Evolutionary conservation across 2,797 vertebrate genomes (phyloP).

Genomic region (Salarias fasciatus): DNA sequence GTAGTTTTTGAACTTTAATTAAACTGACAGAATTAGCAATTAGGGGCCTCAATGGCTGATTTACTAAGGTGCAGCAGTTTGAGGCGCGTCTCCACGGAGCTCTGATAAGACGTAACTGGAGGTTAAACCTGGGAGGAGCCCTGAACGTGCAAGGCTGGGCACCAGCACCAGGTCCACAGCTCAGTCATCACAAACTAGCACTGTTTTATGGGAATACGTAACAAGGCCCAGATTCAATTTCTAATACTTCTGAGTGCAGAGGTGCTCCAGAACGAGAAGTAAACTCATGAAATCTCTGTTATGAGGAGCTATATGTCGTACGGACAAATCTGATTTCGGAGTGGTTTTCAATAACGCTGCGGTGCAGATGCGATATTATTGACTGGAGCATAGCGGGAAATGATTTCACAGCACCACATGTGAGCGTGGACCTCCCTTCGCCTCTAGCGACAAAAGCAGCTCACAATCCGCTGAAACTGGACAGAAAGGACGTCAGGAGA

Average conservation of each 20-base stretch:
- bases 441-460: constrained; percentile 21
- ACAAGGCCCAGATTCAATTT: constrained; percentile 27
- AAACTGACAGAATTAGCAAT: constrained; percentile 71
- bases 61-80: constrained; percentile 50
- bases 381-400: constrained; percentile 49
- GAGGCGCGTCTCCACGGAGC: constrained; percentile 23
- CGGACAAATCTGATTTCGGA: constrained; percentile 56
- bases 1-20: constrained; percentile 70
- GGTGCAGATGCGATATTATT: constrained; percentile 59
- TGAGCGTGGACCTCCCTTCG: constrained; percentile 29
- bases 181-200: constrained; percentile 7
- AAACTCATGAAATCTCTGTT: constrained; percentile 30
- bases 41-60: constrained; percentile 50
- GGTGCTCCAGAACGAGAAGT: constrained; percentile 4
- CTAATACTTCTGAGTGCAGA: constrained; percentile 2
- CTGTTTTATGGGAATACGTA: constrained; percentile 25
- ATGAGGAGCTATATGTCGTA: constrained; percentile 45
- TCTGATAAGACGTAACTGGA: constrained; percentile 41
- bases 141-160: background rate
- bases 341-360: constrained; percentile 47
- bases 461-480: constrained; percentile 38
- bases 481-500: constrained; percentile 31
- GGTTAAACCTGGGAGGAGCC: constrained; percentile 5
- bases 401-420: constrained; percentile 33
- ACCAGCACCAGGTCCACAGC: background rate